Conservation (phyloP, 1,140 invertebrate species). For the Heliconius eleuchia region DNA sequence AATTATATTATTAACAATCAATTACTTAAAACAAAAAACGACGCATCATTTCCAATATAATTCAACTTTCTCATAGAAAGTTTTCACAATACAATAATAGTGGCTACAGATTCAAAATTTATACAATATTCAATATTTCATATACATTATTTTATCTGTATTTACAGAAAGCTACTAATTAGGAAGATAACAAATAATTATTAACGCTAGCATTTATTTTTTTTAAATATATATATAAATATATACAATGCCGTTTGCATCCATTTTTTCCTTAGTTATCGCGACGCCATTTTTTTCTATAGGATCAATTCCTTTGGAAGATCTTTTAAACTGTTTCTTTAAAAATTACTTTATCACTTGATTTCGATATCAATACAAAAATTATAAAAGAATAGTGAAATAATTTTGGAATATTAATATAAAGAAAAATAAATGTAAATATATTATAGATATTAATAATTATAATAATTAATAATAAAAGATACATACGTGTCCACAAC, state of each 20-base stretch:
- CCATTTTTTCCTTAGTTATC: background rate
- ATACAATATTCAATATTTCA: conserved; percentile 1
- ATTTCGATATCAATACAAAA: background rate
- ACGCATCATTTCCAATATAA: background rate
- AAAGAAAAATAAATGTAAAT: background rate
- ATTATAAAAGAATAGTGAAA: background rate
- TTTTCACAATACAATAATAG: background rate
- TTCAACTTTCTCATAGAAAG: conserved; percentile 3
- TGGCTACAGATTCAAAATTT: conserved; percentile 10
- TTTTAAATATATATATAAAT: background rate
- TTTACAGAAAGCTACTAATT: conserved; percentile 7
- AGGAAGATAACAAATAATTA: conserved; percentile 13
- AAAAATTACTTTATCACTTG: background rate
- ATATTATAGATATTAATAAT: background rate
- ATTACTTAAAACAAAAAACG: background rate
- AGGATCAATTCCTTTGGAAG: conserved; percentile 1
- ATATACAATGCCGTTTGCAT: conserved; percentile 10
- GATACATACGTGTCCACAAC: background rate
- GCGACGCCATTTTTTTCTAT: background rate
- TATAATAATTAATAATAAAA: conserved; percentile 8
- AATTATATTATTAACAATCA: too few species aligned
- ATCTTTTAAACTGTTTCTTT: background rate
- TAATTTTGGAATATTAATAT: background rate
- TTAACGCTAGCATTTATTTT: background rate
- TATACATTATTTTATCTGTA: conserved; percentile 10